phyloP scores from a whole-genome alignment of 2,888 invertebrate genomes.

The Scaptomyza cyrtandrae region DNA sequence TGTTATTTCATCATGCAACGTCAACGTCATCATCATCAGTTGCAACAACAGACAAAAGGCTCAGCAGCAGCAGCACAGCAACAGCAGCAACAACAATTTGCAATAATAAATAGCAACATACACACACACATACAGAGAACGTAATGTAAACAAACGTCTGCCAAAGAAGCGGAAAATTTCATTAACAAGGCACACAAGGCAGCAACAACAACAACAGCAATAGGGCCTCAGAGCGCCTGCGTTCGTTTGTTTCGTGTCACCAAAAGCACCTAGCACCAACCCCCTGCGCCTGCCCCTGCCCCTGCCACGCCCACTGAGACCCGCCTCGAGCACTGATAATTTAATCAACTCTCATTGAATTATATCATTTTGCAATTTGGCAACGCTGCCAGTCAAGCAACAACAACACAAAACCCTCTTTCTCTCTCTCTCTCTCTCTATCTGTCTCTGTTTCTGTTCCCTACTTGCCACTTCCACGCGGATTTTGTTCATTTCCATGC shows the following conservation, averaged over 20 bases:
- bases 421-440: not conserved
- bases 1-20: slow-evolving; percentile 82
- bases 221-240: slow-evolving; percentile 35
- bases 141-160: slow-evolving; percentile 65
- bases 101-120: slow-evolving; percentile 72
- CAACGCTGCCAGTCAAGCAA: slow-evolving; percentile 36
- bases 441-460: not conserved
- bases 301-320: not conserved
- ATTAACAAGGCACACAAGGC: slow-evolving; percentile 76
- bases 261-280: slow-evolving; percentile 12
- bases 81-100: slow-evolving; percentile 66
- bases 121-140: slow-evolving; percentile 33
- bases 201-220: slow-evolving; percentile 40
- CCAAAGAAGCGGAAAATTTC: slow-evolving; percentile 78
- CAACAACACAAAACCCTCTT: slow-evolving; percentile 10
- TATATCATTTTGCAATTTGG: slow-evolving; percentile 80
- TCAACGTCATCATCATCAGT: slow-evolving; percentile 76
- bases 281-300: too few species aligned
- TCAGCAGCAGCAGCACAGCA: slow-evolving; percentile 44
- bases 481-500: slow-evolving; percentile 33
- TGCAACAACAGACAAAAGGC: slow-evolving; percentile 79
- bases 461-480: not conserved
- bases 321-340: slow-evolving; percentile 67
- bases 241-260: slow-evolving; percentile 18
- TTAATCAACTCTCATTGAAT: slow-evolving; percentile 82